These are phyloP conservation scores for Eubasilissa regina DNA, from an alignment of 1,140 invertebrate genomes.

Conservation along the genomic window DNA sequence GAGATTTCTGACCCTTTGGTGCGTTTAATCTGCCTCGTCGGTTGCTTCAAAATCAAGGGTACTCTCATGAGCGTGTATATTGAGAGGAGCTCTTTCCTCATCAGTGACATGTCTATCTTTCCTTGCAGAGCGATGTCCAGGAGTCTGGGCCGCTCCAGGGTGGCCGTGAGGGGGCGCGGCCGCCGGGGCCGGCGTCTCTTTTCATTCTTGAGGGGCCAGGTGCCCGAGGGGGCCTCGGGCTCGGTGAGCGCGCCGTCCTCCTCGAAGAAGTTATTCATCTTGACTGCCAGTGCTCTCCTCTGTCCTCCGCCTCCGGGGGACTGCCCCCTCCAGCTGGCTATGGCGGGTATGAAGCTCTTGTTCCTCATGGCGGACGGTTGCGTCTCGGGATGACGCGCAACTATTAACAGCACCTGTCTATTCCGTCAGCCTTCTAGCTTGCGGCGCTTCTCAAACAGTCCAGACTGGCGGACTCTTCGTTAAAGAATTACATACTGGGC, in stretches of 20 bases:
- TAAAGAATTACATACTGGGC: neutral
- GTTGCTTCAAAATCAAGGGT: slow-evolving; percentile 35
- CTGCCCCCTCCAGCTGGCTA: slow-evolving; percentile 22
- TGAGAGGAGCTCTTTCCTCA: slow-evolving; percentile 72
- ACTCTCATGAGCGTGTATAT: slow-evolving; percentile 54
- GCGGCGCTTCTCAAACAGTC: neutral
- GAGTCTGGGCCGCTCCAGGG: slow-evolving; percentile 73
- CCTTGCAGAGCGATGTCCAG: slow-evolving; percentile 72
- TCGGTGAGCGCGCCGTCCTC: slow-evolving; percentile 48
- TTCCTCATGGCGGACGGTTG: slow-evolving; percentile 42
- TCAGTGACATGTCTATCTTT: slow-evolving; percentile 76
- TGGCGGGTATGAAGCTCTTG: slow-evolving; percentile 39
- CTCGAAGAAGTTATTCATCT: slow-evolving; percentile 60
- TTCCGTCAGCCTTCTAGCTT: neutral
- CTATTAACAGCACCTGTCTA: neutral
- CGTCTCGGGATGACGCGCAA: slow-evolving; percentile 10
- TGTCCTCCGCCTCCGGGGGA: slow-evolving; percentile 31
- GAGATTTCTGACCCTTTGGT: slow-evolving; percentile 3
- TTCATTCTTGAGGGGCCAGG: slow-evolving; percentile 67
- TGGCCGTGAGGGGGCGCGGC: slow-evolving; percentile 73
- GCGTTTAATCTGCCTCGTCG: slow-evolving; percentile 12
- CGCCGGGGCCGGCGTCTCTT: slow-evolving; percentile 57
- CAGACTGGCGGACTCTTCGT: neutral
- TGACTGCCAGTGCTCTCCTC: slow-evolving; percentile 48
- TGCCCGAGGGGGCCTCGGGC: slow-evolving; percentile 55